Percentiles rank a stretch among this genome's conserved stretches.
These are phyloP conservation scores for Pelobates cultripes DNA, from an alignment of 2,797 vertebrate genomes.

Conservation along the genomic window DNA sequence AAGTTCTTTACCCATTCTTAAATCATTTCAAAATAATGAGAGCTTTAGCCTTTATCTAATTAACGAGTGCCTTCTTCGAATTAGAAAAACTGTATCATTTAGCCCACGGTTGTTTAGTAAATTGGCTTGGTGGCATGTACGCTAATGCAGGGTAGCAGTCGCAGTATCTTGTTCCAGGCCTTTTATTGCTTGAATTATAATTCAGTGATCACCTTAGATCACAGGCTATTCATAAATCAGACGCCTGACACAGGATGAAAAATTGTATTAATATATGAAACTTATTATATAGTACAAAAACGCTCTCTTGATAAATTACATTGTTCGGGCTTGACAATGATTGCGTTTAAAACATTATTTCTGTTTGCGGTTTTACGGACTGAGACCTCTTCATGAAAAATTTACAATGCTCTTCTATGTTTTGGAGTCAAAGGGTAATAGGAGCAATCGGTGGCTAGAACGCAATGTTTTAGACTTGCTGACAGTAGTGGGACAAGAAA, in stretches of 20 bases:
- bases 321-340: slow-evolving; percentile 99
- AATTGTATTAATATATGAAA: slow-evolving; percentile 99
- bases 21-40: slow-evolving; percentile 97
- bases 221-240: slow-evolving; percentile 98
- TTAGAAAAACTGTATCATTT: slow-evolving; percentile 86
- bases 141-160: slow-evolving; percentile 77
- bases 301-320: slow-evolving; percentile 99
- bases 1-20: slow-evolving; percentile 89
- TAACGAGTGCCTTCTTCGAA: slow-evolving; percentile 88
- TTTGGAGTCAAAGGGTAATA: slow-evolving; percentile 85
- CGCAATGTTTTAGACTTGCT: slow-evolving; percentile 75
- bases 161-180: slow-evolving; percentile 79
- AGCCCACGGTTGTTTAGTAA: slow-evolving; percentile 86
- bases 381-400: slow-evolving; percentile 95
- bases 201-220: slow-evolving; percentile 99
- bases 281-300: slow-evolving; percentile 99
- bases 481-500: slow-evolving; percentile 70
- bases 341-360: slow-evolving; percentile 99
- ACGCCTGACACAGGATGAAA: slow-evolving; percentile 98
- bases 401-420: slow-evolving; percentile 88
- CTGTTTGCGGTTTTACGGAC: slow-evolving; percentile 91
- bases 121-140: slow-evolving; percentile 79
- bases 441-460: slow-evolving; percentile 82
- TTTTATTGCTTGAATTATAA: slow-evolving; percentile 99
- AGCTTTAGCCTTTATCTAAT: slow-evolving; percentile 96